Evolutionary conservation across 2,797 vertebrate genomes (phyloP), one percentile per base, ranked within the genome.

Genomic region (Notolabrus celidotus): DNA sequence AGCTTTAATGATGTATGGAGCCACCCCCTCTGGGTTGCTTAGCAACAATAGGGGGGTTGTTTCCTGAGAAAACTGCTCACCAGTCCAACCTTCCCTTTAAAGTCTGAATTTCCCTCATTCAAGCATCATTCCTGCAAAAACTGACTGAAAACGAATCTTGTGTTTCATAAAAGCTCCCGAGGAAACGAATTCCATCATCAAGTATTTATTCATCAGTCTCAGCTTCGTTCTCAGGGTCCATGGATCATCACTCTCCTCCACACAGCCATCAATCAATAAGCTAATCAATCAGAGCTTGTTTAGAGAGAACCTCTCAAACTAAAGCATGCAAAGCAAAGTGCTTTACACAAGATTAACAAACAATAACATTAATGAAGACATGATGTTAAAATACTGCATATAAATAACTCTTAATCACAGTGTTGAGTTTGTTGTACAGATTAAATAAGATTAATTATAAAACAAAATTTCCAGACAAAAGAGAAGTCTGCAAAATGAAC

Each of bases 11-110:
- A 80, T 75, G 67, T 55, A 81, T 67, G 57, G 67, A 64, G 60
- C 41, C 76, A 0, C 55, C 68, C 63, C 43, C 47, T 22, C 57
- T 47, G 57, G 49, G 89, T 92, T 90, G 86, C 90, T 64, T 77
- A 79, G 89, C 84, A 92, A 92, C 90, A 86, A 59, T 46, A 33
- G 38, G 11, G 66, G 67, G 62, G 70, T 84, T 67, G 45, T 77
- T 61, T 65, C 59, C 36, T 2, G 16, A 25, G 66, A 68, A 77
- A 54, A 47, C 61, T 29, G 53, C 61, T 69, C 47, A 38, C 56
- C 43, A 10, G 36, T 65, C 61, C 63, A 34, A 45, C 19, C 0
- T 41, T 45, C 7, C 14, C 34, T 68, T 59, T 15, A 16, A 33
- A 27, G 20, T 0, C 42, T 17, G 15, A 1, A 10, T 47, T 33